Percentiles rank a stretch among this genome's conserved stretches.
phyloP scores from a whole-genome alignment of 2,888 invertebrate genomes.

The Leptopilina myrica region DNA sequence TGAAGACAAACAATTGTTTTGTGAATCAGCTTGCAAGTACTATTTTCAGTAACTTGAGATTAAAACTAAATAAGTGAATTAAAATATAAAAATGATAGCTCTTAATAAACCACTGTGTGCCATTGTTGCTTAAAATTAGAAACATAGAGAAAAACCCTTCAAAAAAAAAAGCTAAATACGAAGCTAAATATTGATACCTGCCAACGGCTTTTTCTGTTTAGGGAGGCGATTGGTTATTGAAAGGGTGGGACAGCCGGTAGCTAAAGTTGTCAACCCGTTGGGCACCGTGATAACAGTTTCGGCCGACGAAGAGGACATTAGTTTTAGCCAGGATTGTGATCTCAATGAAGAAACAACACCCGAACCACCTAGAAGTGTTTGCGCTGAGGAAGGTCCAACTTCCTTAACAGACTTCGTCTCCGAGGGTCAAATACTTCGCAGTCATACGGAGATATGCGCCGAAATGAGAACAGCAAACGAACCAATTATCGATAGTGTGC shows the following conservation, averaged over 20 bases:
- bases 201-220: constrained; percentile 91
- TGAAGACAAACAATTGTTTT: too few relatives aligned
- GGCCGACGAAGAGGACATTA: constrained; percentile 74
- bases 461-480: constrained; percentile 73
- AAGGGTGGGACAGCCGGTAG: constrained; percentile 78
- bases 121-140: too few relatives aligned
- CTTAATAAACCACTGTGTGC: too few relatives aligned
- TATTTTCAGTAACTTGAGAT: too few relatives aligned
- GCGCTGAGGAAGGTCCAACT: constrained; percentile 72
- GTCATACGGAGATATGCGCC: constrained; percentile 73
- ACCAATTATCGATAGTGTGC: constrained; percentile 71
- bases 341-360: constrained; percentile 61
- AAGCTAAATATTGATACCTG: constrained; percentile 79
- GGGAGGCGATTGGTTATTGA: constrained; percentile 81
- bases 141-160: neutral
- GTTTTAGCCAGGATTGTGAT: constrained; percentile 69
- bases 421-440: constrained; percentile 68
- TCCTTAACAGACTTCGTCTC: constrained; percentile 69
- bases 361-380: constrained; percentile 69
- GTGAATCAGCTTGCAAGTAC: too few relatives aligned
- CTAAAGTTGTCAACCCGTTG: constrained; percentile 87
- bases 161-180: constrained; percentile 40
- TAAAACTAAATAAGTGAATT: too few relatives aligned
- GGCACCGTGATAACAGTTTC: constrained; percentile 83
- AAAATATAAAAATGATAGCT: too few relatives aligned